A percentile compares a stretch with the other conserved stretches of the same genome.
Conservation (phyloP, 2,888 invertebrate genomes). For the Eupeodes luniger region DNA sequence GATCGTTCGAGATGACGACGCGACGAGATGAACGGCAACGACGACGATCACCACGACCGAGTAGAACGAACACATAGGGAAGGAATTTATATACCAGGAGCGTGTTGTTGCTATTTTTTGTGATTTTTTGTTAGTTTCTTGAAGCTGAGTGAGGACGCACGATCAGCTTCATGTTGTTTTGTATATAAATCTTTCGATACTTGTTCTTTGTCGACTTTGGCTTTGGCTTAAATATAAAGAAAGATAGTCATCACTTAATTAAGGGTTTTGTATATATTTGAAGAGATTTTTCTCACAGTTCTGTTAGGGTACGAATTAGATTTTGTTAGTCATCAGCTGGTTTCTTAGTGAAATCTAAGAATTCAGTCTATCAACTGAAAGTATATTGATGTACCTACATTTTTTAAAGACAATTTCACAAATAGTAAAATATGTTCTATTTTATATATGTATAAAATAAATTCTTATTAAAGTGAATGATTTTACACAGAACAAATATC, state of each 20-base stretch:
- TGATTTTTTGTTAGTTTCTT: background rate
- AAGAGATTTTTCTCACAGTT: constrained; percentile 45
- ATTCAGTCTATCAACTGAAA: background rate
- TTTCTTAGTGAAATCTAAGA: background rate
- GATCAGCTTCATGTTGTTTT: constrained; percentile 64
- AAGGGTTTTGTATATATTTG: constrained; percentile 39
- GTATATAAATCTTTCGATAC: constrained; percentile 56
- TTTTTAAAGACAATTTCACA: too few relatives aligned
- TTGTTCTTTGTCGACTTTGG: constrained; percentile 46
- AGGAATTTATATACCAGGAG: constrained; percentile 47
- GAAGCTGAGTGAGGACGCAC: constrained; percentile 63
- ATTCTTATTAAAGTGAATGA: too few relatives aligned
- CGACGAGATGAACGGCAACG: background rate
- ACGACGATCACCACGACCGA: background rate
- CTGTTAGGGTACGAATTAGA: background rate
- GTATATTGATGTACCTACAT: too few relatives aligned
- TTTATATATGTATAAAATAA: too few relatives aligned
- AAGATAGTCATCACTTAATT: constrained; percentile 72
- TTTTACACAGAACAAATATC: too few relatives aligned
- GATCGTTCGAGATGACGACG: background rate
- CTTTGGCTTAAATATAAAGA: constrained; percentile 48
- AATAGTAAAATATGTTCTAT: too few relatives aligned
- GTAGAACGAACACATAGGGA: constrained; percentile 42
- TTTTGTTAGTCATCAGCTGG: background rate
- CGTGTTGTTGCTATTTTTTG: constrained; percentile 8